phyloP scores from a whole-genome alignment of 2,797 vertebrate genomes.

The Cyclopterus lumpus region DNA sequence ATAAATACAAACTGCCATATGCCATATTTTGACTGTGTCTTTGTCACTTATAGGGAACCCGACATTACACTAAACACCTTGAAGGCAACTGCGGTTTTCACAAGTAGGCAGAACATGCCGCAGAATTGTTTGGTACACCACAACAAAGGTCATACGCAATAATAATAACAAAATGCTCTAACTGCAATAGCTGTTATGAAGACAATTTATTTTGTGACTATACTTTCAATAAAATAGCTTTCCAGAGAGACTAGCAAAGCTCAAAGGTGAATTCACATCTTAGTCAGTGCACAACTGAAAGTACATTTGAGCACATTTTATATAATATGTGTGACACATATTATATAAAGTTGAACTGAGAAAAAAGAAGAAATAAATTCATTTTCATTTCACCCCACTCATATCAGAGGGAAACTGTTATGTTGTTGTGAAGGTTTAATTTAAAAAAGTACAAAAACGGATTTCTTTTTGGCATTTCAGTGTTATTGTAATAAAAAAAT shows the following conservation, averaged over 20 bases:
- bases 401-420: neutral
- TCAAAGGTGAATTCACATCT: neutral
- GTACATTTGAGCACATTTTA: neutral
- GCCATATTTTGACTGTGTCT: neutral
- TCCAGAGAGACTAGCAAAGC: neutral
- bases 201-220: conserved; percentile 7
- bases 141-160: neutral
- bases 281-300: conserved; percentile 5
- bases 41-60: neutral
- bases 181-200: neutral
- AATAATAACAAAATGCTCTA: neutral
- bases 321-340: conserved; percentile 3
- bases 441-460: neutral
- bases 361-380: neutral
- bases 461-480: conserved; percentile 10
- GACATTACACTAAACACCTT: neutral
- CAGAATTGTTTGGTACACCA: neutral
- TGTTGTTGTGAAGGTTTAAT: neutral
- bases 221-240: conserved; percentile 1
- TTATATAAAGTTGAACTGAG: neutral
- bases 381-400: neutral
- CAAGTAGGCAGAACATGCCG: neutral
- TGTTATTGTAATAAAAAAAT: neutral
- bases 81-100: neutral
- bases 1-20: no score